phyloP scores from a whole-genome alignment of 2,797 vertebrate genomes.

The Propithecus deckenii region DNA sequence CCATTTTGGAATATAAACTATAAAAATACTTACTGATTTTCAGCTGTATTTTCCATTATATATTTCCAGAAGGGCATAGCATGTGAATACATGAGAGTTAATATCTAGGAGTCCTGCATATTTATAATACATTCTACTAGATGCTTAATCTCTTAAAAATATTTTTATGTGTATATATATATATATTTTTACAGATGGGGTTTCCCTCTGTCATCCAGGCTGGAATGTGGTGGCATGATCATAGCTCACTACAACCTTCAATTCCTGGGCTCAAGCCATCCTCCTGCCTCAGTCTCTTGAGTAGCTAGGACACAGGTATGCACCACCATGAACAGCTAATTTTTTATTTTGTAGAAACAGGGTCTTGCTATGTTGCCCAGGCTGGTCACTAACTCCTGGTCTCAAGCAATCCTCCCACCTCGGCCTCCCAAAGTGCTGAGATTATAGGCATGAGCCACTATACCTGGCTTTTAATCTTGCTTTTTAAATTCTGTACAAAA shows the following conservation, averaged over 20 bases:
- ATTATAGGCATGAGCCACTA: neutral
- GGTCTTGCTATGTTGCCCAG: neutral
- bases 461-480: neutral
- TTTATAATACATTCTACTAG: neutral
- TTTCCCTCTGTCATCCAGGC: neutral
- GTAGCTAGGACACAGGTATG: neutral
- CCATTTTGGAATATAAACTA: slow-evolving; percentile 26
- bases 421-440: neutral
- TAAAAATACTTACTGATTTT: slow-evolving; percentile 5
- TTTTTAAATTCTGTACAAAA: slow-evolving; percentile 50
- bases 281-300: neutral
- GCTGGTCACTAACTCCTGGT: neutral
- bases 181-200: neutral
- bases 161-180: neutral
- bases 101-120: neutral
- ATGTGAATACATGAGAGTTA: neutral
- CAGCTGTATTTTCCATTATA: slow-evolving; percentile 1
- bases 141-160: neutral
- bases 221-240: neutral
- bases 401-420: neutral
- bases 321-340: neutral
- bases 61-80: neutral
- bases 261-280: neutral
- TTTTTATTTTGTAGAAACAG: neutral
- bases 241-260: neutral